Conservation (phyloP, 1,140 invertebrate species). For the Lineus longissimus region DNA sequence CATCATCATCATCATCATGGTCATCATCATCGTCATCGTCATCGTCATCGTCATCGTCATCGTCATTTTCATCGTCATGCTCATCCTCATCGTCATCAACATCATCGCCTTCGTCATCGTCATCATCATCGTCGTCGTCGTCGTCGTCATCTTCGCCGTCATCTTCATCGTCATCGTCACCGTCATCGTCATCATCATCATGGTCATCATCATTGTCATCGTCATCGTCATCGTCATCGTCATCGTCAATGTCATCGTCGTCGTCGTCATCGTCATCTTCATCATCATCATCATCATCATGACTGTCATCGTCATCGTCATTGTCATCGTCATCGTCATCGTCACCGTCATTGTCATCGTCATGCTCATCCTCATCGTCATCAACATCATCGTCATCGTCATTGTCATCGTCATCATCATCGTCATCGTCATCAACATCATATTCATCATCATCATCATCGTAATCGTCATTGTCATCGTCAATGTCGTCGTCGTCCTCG, state of each 20-base stretch:
- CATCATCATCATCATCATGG: slow-evolving; percentile 8
- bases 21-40: background rate
- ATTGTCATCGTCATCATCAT: background rate
- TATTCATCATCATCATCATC: too few species aligned
- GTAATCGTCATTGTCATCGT: too few species aligned
- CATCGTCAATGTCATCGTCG: too few species aligned
- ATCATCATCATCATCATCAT: slow-evolving; percentile 17
- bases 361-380: too few species aligned
- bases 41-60: background rate
- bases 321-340: slow-evolving; percentile 13
- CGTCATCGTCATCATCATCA: background rate
- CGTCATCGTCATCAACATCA: too few species aligned
- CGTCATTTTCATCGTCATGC: too few species aligned
- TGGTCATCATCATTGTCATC: slow-evolving; percentile 3
- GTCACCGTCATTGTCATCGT: background rate
- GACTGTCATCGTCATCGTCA: slow-evolving; percentile 11
- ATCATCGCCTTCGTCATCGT: background rate
- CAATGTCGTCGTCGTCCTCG: too few species aligned
- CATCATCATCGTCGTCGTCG: background rate
- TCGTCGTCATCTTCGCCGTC: background rate
- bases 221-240: too few species aligned
- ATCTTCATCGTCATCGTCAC: background rate
- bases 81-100: background rate
- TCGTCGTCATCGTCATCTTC: slow-evolving; percentile 10
- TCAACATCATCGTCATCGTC: too few species aligned